Conservation (phyloP, 1,140 invertebrate genomes). For the Carposina sasakii region DNA sequence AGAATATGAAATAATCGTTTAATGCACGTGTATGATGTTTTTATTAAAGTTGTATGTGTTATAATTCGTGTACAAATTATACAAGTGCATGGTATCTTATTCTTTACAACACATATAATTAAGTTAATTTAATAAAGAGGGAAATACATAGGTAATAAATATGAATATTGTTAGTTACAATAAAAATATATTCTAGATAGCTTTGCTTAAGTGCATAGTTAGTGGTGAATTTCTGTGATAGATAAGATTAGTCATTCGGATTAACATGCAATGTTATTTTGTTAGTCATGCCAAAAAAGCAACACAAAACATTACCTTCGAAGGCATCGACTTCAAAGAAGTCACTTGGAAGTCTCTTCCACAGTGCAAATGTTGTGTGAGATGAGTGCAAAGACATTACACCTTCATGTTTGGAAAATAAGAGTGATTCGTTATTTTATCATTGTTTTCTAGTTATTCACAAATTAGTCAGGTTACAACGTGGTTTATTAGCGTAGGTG, state of each 20-base stretch:
- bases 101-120: conserved; percentile 21
- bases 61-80: conserved; percentile 12
- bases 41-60: too few relatives aligned
- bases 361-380: conserved; percentile 60
- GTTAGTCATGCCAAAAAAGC: conserved; percentile 59
- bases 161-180: too few relatives aligned
- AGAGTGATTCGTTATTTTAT: too few relatives aligned
- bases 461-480: conserved; percentile 32
- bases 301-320: conserved; percentile 67
- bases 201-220: background rate
- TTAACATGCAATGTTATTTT: background rate
- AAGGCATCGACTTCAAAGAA: conserved; percentile 54
- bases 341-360: conserved; percentile 58
- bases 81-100: conserved; percentile 55
- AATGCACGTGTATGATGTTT: too few relatives aligned
- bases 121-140: conserved; percentile 9
- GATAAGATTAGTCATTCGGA: background rate
- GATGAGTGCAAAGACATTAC: conserved; percentile 37
- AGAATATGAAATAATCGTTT: too few relatives aligned
- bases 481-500: too few relatives aligned
- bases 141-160: too few relatives aligned
- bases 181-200: too few relatives aligned
- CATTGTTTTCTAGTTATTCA: conserved; percentile 16
- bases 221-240: background rate
- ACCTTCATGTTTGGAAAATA: conserved; percentile 12